Conservation (phyloP, 2,113 vertebrate genomes). For the Spizaetus ornatus region DNA sequence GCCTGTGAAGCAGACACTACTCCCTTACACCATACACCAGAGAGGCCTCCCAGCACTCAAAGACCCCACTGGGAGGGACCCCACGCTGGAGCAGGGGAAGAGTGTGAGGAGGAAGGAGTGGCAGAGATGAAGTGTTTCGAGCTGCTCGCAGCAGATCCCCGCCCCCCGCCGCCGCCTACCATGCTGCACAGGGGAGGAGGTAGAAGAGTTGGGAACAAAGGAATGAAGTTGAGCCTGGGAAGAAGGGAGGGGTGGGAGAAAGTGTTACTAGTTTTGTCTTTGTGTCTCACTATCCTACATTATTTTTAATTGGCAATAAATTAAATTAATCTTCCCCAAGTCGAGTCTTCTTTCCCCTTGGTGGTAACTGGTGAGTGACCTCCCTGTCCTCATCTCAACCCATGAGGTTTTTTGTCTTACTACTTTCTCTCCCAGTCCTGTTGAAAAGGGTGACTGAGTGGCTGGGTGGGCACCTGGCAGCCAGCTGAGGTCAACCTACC, state of each 20-base stretch:
- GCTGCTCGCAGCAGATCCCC: neutral
- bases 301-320: neutral
- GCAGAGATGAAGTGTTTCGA: neutral
- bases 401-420: neutral
- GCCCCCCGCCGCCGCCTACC: too few relatives aligned
- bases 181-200: neutral
- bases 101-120: neutral
- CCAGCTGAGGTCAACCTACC: neutral
- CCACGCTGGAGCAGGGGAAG: neutral
- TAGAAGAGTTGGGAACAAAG: neutral
- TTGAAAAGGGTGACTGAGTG: neutral
- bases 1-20: neutral
- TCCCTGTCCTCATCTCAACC: neutral
- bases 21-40: accelerated
- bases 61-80: neutral
- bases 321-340: neutral
- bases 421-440: neutral
- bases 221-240: neutral
- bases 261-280: neutral
- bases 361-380: neutral
- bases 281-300: neutral
- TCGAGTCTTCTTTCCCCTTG: neutral
- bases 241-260: neutral
- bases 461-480: neutral
- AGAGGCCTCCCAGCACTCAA: neutral